Evolutionary conservation across 2,113 vertebrate genomes (phyloP).

Genomic region (Plecotus auritus): DNA sequence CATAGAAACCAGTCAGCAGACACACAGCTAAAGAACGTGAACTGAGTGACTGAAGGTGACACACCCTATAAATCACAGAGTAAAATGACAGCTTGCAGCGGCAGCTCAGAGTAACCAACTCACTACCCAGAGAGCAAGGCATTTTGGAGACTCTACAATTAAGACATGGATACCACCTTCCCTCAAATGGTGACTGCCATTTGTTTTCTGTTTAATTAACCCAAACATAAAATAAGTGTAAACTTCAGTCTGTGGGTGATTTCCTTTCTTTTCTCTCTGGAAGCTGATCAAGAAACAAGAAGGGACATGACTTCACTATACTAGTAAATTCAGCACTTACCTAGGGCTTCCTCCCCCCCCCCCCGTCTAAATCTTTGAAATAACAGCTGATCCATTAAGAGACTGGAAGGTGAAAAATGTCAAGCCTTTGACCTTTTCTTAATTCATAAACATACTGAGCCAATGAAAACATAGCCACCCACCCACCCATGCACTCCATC

Average conservation of each 20-base stretch:
- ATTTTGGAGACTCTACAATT: neutral
- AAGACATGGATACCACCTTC: neutral
- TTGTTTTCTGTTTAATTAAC: conserved; percentile 48
- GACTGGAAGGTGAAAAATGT: conserved; percentile 49
- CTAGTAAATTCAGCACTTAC: conserved; percentile 40
- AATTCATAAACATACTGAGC: conserved; percentile 24
- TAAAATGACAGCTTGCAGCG: conserved; percentile 23
- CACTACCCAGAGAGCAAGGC: neutral
- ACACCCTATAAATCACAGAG: neutral
- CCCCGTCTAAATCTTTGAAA: conserved; percentile 47
- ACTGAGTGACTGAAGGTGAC: conserved; percentile 45
- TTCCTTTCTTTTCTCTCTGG: conserved; percentile 54
- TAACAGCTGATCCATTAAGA: conserved; percentile 55
- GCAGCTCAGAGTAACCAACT: neutral
- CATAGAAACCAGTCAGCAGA: conserved; percentile 24
- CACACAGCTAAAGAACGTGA: conserved; percentile 35
- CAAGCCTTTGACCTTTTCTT: conserved; percentile 61
- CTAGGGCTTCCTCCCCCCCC: neutral
- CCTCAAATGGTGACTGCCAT: neutral
- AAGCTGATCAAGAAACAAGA: conserved; percentile 62
- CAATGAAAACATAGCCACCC: neutral
- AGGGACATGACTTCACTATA: conserved; percentile 50
- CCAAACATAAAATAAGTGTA: conserved; percentile 31
- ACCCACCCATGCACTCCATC: neutral
- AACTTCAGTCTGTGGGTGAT: conserved; percentile 53